Base-by-base conservation (phyloP, 2,888 invertebrate genomes). In the Hemicrepidius hirtus region DNA sequence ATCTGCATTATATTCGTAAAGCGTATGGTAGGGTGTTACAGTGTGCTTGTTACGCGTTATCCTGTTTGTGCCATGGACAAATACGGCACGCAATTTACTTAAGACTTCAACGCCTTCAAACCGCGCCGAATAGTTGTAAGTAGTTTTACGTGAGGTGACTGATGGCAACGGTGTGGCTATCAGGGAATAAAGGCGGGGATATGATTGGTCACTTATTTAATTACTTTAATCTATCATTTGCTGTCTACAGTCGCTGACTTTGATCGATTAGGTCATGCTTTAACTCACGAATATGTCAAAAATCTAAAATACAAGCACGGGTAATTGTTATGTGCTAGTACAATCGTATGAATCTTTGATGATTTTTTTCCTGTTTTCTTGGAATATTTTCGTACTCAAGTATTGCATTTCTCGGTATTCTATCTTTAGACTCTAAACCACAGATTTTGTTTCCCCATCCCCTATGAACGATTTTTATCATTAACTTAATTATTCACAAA, bases 171-270 rank as follows among this genome's bases (percentile, higher is more conserved):
- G 80, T 80, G 80, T 80, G 76, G 78, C 80, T 82, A 82, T 82
- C 82, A 81, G 79, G 81, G 78, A 79, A 66, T 62, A 75, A 84
- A 82, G 83, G 83, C 84, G 84, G 81, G 82, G 84, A 84, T 85
- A 85, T 85, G 85, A 85, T 85, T 85, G 85, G 85, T 85, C 85
- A 85, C 84, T 85, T 85, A 85, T 85, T 85, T 85, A 85, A 85
- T 85, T 85, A 85, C 84, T 83, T 81, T 82, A 82, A 85, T 85
- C 85, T 85, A 85, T 85, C 85, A 85, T 84, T 83, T 82, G 81
- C 82, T 83, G 85, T 85, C 85, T 84, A 81, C 84, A 82, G 83
- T 82, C 78, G 79, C 80, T 85, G 85, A 85, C 85, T 84, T 85
- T 85, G 85, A 85, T 83, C 84, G 85, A 85, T 85, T 80, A 83